These are phyloP conservation scores for Neoscelio sp. DNA, from an alignment of 2,888 invertebrate genomes.

Conservation along the genomic window DNA sequence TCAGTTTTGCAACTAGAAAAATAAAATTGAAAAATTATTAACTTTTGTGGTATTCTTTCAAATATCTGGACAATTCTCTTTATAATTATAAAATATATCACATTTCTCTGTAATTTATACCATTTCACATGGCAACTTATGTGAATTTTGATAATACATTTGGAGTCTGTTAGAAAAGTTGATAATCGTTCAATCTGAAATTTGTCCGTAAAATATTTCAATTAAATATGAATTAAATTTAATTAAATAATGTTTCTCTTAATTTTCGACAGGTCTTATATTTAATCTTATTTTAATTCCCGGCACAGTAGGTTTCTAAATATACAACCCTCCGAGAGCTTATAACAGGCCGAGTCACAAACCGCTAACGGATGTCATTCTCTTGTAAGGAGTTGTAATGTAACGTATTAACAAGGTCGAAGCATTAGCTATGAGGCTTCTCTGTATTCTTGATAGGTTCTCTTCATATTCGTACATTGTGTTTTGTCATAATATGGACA, in stretches of 20 bases:
- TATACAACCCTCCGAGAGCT: conserved; percentile 11
- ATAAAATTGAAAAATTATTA: no score
- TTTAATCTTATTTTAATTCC: conserved; percentile 19
- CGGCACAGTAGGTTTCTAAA: conserved; percentile 36
- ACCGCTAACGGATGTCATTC: conserved; percentile 40
- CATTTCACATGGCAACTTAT: no score
- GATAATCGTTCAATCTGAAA: no score
- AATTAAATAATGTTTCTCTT: conserved; percentile 22
- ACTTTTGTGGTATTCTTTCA: no score
- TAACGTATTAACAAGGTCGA: conserved; percentile 33
- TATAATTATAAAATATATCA: no score
- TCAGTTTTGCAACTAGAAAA: no score
- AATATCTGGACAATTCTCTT: no score
- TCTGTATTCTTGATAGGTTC: conserved; percentile 25
- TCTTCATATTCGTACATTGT: conserved; percentile 1
- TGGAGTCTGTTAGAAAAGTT: no score
- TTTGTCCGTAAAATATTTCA: no score
- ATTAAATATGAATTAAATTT: no score
- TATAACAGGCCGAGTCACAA: conserved; percentile 12
- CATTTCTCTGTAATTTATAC: no score
- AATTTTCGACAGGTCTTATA: conserved; percentile 28
- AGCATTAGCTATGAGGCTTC: conserved; percentile 30
- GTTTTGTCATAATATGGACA: conserved; percentile 5
- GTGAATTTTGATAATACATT: no score
- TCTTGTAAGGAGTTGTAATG: conserved; percentile 31